Percentiles rank a stretch among this genome's conserved stretches.
Evolutionary conservation across 2,888 invertebrate species (phyloP).

Genomic region (Patella ulyssiponensis): DNA sequence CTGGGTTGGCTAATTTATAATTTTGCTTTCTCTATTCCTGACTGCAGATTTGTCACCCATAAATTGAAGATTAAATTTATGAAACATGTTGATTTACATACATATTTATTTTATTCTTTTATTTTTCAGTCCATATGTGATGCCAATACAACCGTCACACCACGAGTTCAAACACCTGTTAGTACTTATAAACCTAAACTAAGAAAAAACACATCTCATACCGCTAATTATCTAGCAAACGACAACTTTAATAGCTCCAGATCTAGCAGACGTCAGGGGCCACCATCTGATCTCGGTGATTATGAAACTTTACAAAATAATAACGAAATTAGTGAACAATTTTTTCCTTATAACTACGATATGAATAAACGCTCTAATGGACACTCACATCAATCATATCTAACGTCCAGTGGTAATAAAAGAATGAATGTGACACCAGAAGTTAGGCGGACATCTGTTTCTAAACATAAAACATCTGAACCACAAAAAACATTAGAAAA

Average conservation of each 20-base stretch:
- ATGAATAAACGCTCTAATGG: too few species aligned
- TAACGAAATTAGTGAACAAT: not conserved
- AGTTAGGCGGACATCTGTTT: too few species aligned
- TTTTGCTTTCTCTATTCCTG: too few species aligned
- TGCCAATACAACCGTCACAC: constrained; percentile 44
- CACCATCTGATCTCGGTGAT: constrained; percentile 38
- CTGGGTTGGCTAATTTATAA: too few species aligned
- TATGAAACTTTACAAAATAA: constrained; percentile 10
- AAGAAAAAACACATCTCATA: not conserved
- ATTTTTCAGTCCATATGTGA: constrained; percentile 54
- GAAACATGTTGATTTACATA: too few species aligned
- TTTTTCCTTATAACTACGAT: too few species aligned
- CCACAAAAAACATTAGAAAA: not conserved
- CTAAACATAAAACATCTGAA: not conserved
- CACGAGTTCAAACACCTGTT: constrained; percentile 45
- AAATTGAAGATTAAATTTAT: too few species aligned
- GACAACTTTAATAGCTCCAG: constrained; percentile 11
- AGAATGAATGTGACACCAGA: too few species aligned
- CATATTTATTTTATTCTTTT: not conserved
- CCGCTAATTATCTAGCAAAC: constrained; percentile 1
- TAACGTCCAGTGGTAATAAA: too few species aligned
- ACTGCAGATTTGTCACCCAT: too few species aligned
- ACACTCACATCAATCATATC: too few species aligned
- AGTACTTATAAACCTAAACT: constrained; percentile 15
- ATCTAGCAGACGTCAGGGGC: constrained; percentile 24